Percentiles rank a stretch among this genome's conserved stretches.
Conservation (phyloP, 2,113 vertebrate genomes). For the Amblyopsis rosae region DNA sequence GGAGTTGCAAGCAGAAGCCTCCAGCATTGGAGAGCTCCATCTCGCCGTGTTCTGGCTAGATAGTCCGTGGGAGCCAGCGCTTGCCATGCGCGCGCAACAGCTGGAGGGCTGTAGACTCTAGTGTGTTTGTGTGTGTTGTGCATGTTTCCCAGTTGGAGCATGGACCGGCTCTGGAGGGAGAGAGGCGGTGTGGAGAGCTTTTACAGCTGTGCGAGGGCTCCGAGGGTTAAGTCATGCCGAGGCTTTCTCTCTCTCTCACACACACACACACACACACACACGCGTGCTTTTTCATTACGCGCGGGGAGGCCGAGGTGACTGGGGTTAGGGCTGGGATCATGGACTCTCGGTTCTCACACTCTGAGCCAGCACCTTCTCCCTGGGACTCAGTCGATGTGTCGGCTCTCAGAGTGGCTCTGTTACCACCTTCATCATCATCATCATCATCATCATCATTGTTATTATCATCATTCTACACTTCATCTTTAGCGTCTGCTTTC, state of each 20-base stretch:
- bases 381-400: constrained; percentile 44
- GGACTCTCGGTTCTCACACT: constrained; percentile 68
- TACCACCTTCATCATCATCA: constrained; percentile 9
- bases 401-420: constrained; percentile 45
- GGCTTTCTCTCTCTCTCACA: constrained; percentile 36
- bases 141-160: constrained; percentile 61
- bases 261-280: constrained; percentile 14
- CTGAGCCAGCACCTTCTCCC: constrained; percentile 39
- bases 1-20: constrained; percentile 8
- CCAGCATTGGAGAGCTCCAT: neutral
- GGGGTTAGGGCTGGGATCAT: constrained; percentile 47
- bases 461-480: constrained; percentile 1
- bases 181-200: constrained; percentile 65
- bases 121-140: constrained; percentile 42
- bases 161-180: constrained; percentile 49
- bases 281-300: constrained; percentile 47
- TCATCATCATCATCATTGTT: constrained; percentile 4
- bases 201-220: constrained; percentile 75
- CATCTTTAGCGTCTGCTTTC: constrained; percentile 24
- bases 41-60: neutral
- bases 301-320: constrained; percentile 54
- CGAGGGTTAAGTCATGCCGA: constrained; percentile 69
- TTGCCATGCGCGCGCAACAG: constrained; percentile 52
- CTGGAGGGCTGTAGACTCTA: constrained; percentile 57
- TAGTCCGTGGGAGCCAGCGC: constrained; percentile 31